Base-by-base conservation (phyloP, 2,797 vertebrate species). In the Chaetophractus vellerosus region DNA sequence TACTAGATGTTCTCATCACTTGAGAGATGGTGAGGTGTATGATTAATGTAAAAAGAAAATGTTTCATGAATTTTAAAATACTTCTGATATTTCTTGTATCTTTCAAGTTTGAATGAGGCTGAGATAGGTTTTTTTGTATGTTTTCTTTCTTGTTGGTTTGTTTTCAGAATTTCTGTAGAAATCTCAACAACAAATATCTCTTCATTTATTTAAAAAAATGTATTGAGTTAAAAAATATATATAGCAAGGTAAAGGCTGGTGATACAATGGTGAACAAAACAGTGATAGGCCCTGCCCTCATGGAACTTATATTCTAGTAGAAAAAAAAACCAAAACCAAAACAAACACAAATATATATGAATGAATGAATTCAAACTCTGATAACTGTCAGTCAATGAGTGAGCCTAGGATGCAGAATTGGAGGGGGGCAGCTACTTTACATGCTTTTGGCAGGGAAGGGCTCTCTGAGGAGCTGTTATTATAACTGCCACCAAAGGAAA, bases 61-160 rank as follows among this genome's bases (percentile, higher is more conserved):
- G 68, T 87, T 79, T 74, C 71, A 69, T 28, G 84, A 83, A 91
- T 79, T 75, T 87, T 93, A 88, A 96, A 84, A 80, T 18, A 68
- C 16, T 61, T 36, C 7, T 41, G 57, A 7, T 21, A 18, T n/a
- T 91, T 89, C 31, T 80, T 57, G 2, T 63, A 93, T 74, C 41
- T 82, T 68, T 83, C 19, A 69, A 6, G 3, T 68, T 79, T 74
- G 85, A 90, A 36, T 75, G 83, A 93, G 68, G 38, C 55, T 69
- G 87, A 79, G 36, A 38, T 66, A 23, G 5, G 10, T 5, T 59
- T 50, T 90, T 90, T 71, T 48, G 6, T 59, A 16, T 50, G 4
- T n/a, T 90, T 86, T 19, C 24, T 55, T 45, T 38, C 19, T 69
- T 89, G 31, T 55, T 81, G 36, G 50, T 50, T 76, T 88, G 14